These are phyloP conservation scores for Babyrousa celebensis DNA, from an alignment of 2,797 vertebrate species.

Conservation along the genomic window DNA sequence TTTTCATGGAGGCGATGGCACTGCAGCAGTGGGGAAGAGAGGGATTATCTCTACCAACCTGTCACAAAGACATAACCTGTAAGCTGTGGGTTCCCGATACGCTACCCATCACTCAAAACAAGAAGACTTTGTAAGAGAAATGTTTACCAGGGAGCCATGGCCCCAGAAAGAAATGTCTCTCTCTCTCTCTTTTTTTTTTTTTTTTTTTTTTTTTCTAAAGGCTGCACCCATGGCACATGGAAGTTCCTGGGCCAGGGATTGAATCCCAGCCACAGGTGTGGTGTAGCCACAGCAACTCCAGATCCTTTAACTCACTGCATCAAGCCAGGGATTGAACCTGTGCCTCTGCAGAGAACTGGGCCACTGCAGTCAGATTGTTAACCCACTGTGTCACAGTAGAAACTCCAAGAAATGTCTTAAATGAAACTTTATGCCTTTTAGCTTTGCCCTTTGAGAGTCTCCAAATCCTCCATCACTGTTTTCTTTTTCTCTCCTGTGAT, in stretches of 20 bases:
- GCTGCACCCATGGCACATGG: too few relatives aligned
- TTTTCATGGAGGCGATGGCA: not conserved
- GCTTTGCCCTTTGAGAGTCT: not conserved
- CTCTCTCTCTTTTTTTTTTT: too few relatives aligned
- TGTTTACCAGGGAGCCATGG: not conserved
- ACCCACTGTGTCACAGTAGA: too few relatives aligned
- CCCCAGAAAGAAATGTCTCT: slow-evolving; percentile 29
- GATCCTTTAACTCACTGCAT: too few relatives aligned
- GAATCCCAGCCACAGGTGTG: too few relatives aligned
- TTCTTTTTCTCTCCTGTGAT: not conserved
- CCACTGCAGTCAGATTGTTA: too few relatives aligned
- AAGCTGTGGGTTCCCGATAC: not conserved
- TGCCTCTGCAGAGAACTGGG: too few relatives aligned
- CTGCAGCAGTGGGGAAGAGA: not conserved
- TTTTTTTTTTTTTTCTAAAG: too few relatives aligned
- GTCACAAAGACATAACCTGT: not conserved
- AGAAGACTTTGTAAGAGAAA: slow-evolving; percentile 49
- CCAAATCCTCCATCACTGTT: not conserved
- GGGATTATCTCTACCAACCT: not conserved
- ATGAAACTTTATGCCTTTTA: not conserved
- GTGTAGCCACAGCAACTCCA: too few relatives aligned
- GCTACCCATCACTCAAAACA: not conserved
- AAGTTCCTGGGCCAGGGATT: too few relatives aligned
- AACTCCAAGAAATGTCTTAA: slow-evolving; percentile 29
- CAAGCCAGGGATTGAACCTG: too few relatives aligned